Evolutionary conservation across 2,797 vertebrate genomes (phyloP).

Genomic region (Anableps anableps): DNA sequence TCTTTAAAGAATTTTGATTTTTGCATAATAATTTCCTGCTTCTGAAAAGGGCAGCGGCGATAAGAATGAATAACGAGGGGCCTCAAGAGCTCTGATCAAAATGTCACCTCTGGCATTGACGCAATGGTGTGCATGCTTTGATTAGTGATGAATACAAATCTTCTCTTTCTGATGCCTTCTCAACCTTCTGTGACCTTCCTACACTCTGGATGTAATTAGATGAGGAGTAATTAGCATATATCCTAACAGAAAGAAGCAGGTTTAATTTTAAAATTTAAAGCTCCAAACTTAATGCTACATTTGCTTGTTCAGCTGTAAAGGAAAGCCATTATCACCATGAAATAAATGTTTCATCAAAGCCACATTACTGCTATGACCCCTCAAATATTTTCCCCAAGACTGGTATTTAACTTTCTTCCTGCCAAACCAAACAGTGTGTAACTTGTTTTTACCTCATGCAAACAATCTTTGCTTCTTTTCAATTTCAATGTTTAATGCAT

Average conservation of each 20-base stretch:
- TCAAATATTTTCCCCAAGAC: constrained; percentile 31
- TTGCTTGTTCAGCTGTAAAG: constrained; percentile 30
- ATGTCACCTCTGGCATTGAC: constrained; percentile 55
- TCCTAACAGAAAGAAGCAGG: not conserved
- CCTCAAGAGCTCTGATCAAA: constrained; percentile 56
- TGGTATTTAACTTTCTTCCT: constrained; percentile 20
- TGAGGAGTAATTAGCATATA: not conserved
- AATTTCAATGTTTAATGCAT: not conserved
- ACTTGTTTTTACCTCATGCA: not conserved
- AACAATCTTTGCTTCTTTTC: not conserved
- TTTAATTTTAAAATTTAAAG: constrained; percentile 13
- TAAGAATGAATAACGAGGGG: constrained; percentile 44
- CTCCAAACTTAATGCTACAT: constrained; percentile 4
- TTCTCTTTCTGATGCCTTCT: constrained; percentile 11
- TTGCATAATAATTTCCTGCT: constrained; percentile 34
- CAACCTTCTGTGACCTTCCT: constrained; percentile 41
- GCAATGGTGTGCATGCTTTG: constrained; percentile 24
- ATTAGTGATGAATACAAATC: constrained; percentile 30
- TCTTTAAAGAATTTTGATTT: constrained; percentile 51
- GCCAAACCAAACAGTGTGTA: constrained; percentile 41
- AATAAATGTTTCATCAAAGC: constrained; percentile 35
- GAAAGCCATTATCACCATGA: not conserved
- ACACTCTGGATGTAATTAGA: constrained; percentile 22
- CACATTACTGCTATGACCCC: constrained; percentile 36
- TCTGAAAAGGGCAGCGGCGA: constrained; percentile 63